Conservation (phyloP, 1,140 invertebrate species). For the Drosophila albomicans region DNA sequence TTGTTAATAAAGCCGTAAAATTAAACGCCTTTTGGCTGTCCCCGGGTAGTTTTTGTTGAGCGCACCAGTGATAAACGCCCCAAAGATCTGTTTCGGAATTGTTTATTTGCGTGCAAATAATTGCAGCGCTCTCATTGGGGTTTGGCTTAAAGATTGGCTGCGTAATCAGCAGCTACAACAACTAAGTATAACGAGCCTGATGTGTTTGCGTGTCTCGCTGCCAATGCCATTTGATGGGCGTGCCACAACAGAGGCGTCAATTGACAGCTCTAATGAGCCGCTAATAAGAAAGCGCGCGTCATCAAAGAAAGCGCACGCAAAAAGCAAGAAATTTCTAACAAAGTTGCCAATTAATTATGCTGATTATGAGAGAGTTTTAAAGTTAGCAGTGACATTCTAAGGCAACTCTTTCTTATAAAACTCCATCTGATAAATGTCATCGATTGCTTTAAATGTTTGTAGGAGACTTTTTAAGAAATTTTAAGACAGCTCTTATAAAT, state of each 20-base stretch:
- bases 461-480: too few relatives aligned
- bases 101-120: constrained; percentile 81
- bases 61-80: constrained; percentile 74
- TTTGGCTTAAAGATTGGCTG: constrained; percentile 54
- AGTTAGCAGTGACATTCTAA: too few relatives aligned
- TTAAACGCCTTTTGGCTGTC: constrained; percentile 68
- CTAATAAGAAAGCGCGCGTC: constrained; percentile 71
- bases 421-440: too few relatives aligned
- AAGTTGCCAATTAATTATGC: constrained; percentile 1
- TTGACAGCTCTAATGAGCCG: constrained; percentile 69
- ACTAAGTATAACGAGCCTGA: constrained; percentile 49
- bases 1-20: constrained; percentile 80
- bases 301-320: constrained; percentile 24
- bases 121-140: constrained; percentile 44
- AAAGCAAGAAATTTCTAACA: neutral
- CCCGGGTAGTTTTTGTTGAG: constrained; percentile 15
- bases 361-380: too few relatives aligned
- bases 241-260: constrained; percentile 63
- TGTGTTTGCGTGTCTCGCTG: constrained; percentile 31
- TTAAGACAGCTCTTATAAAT: too few relatives aligned
- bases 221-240: constrained; percentile 49
- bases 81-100: constrained; percentile 69
- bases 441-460: too few relatives aligned
- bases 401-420: too few relatives aligned
- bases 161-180: constrained; percentile 61